Base-by-base conservation (phyloP, 2,888 invertebrate species). In the Cheilosia scutellata region DNA sequence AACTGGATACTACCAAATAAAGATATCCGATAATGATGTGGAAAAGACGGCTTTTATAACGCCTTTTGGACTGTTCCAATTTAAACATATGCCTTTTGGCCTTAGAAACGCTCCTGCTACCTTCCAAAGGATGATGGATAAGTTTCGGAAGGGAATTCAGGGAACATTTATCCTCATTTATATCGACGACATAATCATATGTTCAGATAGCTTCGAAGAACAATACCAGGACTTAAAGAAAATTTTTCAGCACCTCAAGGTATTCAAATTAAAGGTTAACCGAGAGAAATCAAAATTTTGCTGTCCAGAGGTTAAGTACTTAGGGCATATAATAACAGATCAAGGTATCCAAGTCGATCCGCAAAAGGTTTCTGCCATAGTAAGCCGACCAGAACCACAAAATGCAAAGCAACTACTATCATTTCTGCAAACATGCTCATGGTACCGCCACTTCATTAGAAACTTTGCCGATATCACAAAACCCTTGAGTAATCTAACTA, bases 101-200 rank as follows among this genome's bases (percentile, higher is more conserved):
- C 63, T 78, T n/a, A 42, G 75, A 25, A 82, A 78, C 40, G 75
- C 82, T 4, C 82, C 71, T 2, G 75, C 74, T n/a, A 78, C 77
- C 5, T 84, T 87, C 13, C 82, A 84, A 16, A 68, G 82, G 33
- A 57, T 90, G 11, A 90, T 90, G 2, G 89, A 90, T 66, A 53
- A 89, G n/a, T 83, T 90, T 2, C 74, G 74, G 1, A 6, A 87
- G 0, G 55, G 66, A 0, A 27, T 90, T 5, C 72, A 55, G 0
- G 87, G 75, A 31, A 76, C 89, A 0, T 80, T 79, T 0, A n/a
- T 89, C 0, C 40, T 89, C 0, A 84, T 87, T 0, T 90, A 90
- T 66, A 20, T 90, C 1, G 90, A 89, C 62, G 90, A 89, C 33
- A n/a, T 89, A 6, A 31, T 89, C 0, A 40, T 90, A 0, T 44